Evolutionary conservation across 2,113 vertebrate species (phyloP), one percentile per base, ranked within the genome.

Genomic region (Hippocampus guttulatus): DNA sequence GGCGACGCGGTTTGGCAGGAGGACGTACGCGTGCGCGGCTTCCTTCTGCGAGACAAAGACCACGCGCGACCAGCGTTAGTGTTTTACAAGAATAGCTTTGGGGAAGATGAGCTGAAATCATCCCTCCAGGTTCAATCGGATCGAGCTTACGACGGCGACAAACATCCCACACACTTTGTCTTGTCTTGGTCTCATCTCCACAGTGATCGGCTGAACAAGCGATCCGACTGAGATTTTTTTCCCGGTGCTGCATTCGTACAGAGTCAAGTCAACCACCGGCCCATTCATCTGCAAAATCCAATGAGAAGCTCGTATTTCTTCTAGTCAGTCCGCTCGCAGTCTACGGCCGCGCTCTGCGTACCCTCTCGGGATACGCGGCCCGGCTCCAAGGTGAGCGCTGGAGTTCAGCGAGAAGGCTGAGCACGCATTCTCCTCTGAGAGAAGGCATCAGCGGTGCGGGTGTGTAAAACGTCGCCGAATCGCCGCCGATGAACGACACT

Each of bases 221-320:
- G 73, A 74, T 10, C 16, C 77, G 62, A 88, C 64, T 8, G 57
- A 81, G 64, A 94, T 82, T 70, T 89, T 92, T 61, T 82, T 91
- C 64, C 81, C 86, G 6, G 76, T 87, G 74, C 75, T 84, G 88
- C 94, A 95, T 83, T 76, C 76, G 74, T 89, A 92, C 33, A 95
- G 75, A 62, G 69, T 84, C 55, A 94, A 69, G n/a, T 86, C 81
- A 64, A 89, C 85, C 21, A 93, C 79, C 0, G 81, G 78, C 18
- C 79, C 78, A 11, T 67, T 84, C 5, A 88, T 25, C 94, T 95
- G 67, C 21, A 86, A 12, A 75, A 38, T 0, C 45, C 40, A 64
- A 69, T 67, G 4, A 83, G 8, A 64, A 8, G 0, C 2, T 41
- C 23, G 43, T 25, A n/a, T 11, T 68, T 2, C 8, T 41, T 74